A percentile compares a stretch with the other conserved stretches of the same genome.
Conservation (phyloP, 2,888 invertebrate genomes). For the Apodemia duryi region DNA sequence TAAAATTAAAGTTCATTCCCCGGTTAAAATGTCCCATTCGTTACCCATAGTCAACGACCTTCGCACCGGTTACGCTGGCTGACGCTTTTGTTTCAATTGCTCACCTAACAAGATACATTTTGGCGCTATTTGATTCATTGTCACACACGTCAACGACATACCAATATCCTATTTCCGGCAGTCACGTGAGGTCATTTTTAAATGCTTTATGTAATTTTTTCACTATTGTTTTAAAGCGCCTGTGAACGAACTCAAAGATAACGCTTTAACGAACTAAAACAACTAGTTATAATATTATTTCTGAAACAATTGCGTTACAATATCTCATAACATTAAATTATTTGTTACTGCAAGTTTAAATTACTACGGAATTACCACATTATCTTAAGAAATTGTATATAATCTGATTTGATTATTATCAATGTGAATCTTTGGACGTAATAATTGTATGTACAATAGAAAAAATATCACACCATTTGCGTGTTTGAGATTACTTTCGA, state of each 20-base stretch:
- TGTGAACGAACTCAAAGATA: constrained; percentile 56
- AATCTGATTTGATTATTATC: background rate
- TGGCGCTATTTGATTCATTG: constrained; percentile 28
- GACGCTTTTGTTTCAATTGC: constrained; percentile 66
- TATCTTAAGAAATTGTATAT: constrained; percentile 11
- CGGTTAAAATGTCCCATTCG: constrained; percentile 45
- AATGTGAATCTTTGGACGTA: constrained; percentile 9
- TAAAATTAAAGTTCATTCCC: constrained; percentile 60
- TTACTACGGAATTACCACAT: constrained; percentile 4
- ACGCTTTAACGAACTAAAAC: background rate
- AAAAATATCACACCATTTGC: background rate
- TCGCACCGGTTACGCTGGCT: constrained; percentile 64
- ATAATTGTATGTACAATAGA: constrained; percentile 11
- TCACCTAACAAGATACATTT: constrained; percentile 31
- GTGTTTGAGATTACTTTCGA: constrained; percentile 4
- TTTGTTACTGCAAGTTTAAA: constrained; percentile 2
- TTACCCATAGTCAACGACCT: constrained; percentile 60
- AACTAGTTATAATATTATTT: background rate
- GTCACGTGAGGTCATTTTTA: constrained; percentile 60
- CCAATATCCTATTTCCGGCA: constrained; percentile 49
- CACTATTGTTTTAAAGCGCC: constrained; percentile 52
- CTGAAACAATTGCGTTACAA: constrained; percentile 3
- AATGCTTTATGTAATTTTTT: constrained; percentile 65
- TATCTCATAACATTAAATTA: constrained; percentile 5
- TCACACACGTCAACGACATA: constrained; percentile 61